Evolutionary conservation across 2,888 invertebrate species (phyloP), one percentile per base, ranked within the genome.

Genomic region (Oasisia sp.): DNA sequence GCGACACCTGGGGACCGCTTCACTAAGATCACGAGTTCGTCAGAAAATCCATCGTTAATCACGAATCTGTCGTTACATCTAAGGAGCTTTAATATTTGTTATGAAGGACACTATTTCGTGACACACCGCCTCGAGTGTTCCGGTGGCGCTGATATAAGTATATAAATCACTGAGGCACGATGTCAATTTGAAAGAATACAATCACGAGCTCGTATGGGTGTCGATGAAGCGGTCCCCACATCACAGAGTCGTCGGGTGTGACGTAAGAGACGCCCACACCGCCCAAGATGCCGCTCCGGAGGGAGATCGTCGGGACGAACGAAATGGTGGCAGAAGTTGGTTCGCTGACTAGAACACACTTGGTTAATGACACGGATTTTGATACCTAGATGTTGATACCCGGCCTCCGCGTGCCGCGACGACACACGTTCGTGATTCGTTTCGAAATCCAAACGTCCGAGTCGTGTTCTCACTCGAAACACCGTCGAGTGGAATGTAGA

Each of bases 341-440:
- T 74, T 74, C 74, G 74, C 74, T 74, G 74, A 74, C 74, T 74
- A 74, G 74, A 74, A 74, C 74, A 74, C 74, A 74, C 74, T 27
- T 74, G 74, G 74, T 74, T 74, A 74, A 74, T 74, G 74, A 74
- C 74, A 74, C 74, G 74, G 74, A 74, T 3, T 14, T 27, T 74
- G 27, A 74, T 74, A 19, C 27, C 74, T 27, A 7, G n/a, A 74
- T 3, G 19, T 27, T 74, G 27, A 74, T 74, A 19, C 27, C 74
- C 74, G 27, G n/a, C 74, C 74, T 74, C 19, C 74, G 7, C 19
- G 74, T 74, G 74, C 74, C 74, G 74, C 74, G 74, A 74, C 74
- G 27, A 74, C 74, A 19, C 19, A 74, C 74, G 27, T 27, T 27
- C 74, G n/a, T 27, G 7, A 27, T 8, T 74, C 27, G n/a, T 74